Conservation (phyloP, 2,113 vertebrate genomes). For the Macrotis lagotis region DNA sequence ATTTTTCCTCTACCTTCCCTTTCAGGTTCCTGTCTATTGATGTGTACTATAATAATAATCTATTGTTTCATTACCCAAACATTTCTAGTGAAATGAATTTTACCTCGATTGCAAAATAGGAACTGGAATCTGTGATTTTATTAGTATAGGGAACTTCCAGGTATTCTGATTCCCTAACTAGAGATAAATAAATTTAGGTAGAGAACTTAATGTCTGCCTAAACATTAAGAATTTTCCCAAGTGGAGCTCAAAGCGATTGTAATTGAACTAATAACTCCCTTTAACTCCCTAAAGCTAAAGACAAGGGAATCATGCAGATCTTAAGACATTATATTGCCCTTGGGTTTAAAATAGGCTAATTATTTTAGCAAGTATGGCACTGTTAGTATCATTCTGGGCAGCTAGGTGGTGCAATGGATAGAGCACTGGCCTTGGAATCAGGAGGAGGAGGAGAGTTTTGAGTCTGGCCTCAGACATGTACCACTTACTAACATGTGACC, state of each 20-base stretch:
- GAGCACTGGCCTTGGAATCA: too few species aligned
- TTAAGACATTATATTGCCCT: not conserved
- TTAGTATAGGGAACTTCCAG: too few species aligned
- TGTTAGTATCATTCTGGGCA: too few species aligned
- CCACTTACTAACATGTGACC: too few species aligned
- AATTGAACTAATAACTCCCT: not conserved
- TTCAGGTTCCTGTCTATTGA: too few species aligned
- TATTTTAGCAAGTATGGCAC: not conserved
- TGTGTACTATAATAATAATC: not conserved
- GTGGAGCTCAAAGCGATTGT: not conserved
- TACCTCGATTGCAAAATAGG: not conserved
- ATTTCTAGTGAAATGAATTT: not conserved
- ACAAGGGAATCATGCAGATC: not conserved
- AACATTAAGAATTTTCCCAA: not conserved
- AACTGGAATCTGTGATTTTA: too few species aligned
- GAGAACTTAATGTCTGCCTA: not conserved
- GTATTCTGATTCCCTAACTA: too few species aligned
- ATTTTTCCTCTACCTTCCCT: too few species aligned
- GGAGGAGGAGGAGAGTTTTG: too few species aligned
- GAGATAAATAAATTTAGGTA: not conserved
- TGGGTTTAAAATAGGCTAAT: not conserved
- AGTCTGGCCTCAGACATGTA: too few species aligned
- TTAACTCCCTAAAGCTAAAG: not conserved
- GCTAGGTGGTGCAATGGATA: too few species aligned
- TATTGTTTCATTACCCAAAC: not conserved